Evolutionary conservation across 2,888 invertebrate genomes (phyloP).

Genomic region (Aporophyla nigra): DNA sequence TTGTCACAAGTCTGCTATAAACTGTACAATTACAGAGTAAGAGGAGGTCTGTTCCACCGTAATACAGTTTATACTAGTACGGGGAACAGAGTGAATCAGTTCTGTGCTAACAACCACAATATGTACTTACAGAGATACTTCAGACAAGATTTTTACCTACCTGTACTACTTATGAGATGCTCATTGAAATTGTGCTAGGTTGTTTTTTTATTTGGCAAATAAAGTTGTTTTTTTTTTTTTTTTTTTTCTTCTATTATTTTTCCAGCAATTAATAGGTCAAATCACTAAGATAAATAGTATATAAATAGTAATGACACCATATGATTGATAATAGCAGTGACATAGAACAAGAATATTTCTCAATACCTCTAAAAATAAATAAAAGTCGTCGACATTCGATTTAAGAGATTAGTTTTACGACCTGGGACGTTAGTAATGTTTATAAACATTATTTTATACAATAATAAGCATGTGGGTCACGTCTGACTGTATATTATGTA

Average conservation of each 20-base stretch:
- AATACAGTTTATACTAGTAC: too few relatives aligned
- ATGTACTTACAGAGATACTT: too few relatives aligned
- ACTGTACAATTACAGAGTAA: too few relatives aligned
- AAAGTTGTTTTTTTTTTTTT: too few relatives aligned
- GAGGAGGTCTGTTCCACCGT: too few relatives aligned
- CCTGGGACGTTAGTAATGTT: slow-evolving; percentile 28
- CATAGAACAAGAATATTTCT: slow-evolving; percentile 38
- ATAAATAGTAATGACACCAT: slow-evolving; percentile 33
- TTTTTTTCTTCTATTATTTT: slow-evolving; percentile 20
- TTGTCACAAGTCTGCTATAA: too few relatives aligned
- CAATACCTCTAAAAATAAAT: slow-evolving; percentile 30
- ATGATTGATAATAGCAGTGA: slow-evolving; percentile 25
- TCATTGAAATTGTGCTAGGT: too few relatives aligned
- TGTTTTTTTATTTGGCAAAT: too few relatives aligned
- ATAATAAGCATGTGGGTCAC: slow-evolving; percentile 52
- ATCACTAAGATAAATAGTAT: slow-evolving; percentile 9
- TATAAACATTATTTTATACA: slow-evolving; percentile 32
- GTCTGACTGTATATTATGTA: slow-evolving; percentile 29
- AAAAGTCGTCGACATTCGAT: slow-evolving; percentile 25
- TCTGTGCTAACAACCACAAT: too few relatives aligned
- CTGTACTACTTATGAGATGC: too few relatives aligned
- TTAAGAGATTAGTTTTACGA: slow-evolving; percentile 44
- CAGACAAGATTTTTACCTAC: too few relatives aligned
- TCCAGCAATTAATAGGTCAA: slow-evolving; percentile 24
- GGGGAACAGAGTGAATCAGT: too few relatives aligned